Base-by-base conservation (phyloP, 2,797 vertebrate species). In the Xenentodon cancila region DNA sequence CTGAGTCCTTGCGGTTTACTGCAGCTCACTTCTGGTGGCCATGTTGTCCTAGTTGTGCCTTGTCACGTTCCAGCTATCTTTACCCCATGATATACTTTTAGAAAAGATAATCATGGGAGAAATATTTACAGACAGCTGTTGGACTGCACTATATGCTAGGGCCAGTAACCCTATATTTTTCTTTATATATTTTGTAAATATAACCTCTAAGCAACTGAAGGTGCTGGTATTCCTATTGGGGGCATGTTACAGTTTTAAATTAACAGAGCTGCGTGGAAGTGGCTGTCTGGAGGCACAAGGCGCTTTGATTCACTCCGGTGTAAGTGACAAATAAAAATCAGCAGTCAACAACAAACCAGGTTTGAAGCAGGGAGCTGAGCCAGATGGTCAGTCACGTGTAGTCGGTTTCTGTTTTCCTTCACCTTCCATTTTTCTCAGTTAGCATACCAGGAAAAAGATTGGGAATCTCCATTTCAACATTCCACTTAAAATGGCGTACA, bases 11-110 rank as follows among this genome's bases (percentile, higher is more conserved):
- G 59, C 51, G 54, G 48, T 64, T 32, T n/a, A 61, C 70, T 73
- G 45, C 58, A 75, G 74, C 67, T 50, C 58, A 40, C 75, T 69
- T 77, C 84, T 48, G 79, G 91, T 79, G 79, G 85, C 83, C 87
- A 91, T 89, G 88, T 92, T 90, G 89, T 93, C 94, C 94, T 91
- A 92, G 92, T 94, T 92, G 91, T 91, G 91, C 93, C 95, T 95
- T 94, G 95, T 96, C 96, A 96, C 94, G 91, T 96, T 97, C 93
- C 92, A 86, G 94, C 96, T 98, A 98, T 98, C 95, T 98, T 98
- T 98, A 97, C 92, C 94, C 96, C 44, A 69, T 71, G 94, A 94
- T 95, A 95, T 96, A 97, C 97, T 98, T 97, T 97, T 97, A 97
- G 96, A 96, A 96, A 94, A 94, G 91, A 93, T 93, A 95, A 97